phyloP scores from a whole-genome alignment of 35 echinoderm and acorn worm genomes.

The Holothuria glaberrima region DNA sequence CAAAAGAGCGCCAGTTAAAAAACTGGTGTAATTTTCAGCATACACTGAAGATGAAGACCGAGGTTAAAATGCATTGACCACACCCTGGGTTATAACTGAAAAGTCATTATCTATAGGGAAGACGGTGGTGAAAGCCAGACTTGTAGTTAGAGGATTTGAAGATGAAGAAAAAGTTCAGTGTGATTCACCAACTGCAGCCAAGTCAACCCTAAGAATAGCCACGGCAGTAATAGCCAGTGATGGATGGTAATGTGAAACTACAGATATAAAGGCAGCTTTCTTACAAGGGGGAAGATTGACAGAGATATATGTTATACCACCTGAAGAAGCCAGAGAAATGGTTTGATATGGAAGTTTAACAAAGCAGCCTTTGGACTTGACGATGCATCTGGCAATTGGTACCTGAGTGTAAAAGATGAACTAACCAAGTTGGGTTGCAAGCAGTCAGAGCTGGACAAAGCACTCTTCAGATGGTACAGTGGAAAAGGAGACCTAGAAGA shows the following conservation, averaged over 20 bases:
- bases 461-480: conserved; percentile 15
- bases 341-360: background rate
- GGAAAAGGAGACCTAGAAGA: background rate
- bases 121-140: background rate
- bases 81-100: background rate
- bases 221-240: conserved; percentile 9
- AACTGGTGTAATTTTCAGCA: background rate
- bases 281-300: background rate
- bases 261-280: background rate
- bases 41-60: background rate
- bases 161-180: background rate
- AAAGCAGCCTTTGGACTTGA: background rate
- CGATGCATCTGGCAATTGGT: background rate
- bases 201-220: background rate
- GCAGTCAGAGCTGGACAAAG: background rate
- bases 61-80: background rate
- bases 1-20: background rate
- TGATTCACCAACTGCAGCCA: conserved; percentile 3
- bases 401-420: background rate
- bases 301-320: background rate
- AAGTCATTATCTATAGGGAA: background rate
- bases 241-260: background rate
- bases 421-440: background rate
- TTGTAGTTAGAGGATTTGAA: background rate
- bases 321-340: background rate